Base-by-base conservation (phyloP, 2,113 vertebrate species). In the Grammomys surdaster region DNA sequence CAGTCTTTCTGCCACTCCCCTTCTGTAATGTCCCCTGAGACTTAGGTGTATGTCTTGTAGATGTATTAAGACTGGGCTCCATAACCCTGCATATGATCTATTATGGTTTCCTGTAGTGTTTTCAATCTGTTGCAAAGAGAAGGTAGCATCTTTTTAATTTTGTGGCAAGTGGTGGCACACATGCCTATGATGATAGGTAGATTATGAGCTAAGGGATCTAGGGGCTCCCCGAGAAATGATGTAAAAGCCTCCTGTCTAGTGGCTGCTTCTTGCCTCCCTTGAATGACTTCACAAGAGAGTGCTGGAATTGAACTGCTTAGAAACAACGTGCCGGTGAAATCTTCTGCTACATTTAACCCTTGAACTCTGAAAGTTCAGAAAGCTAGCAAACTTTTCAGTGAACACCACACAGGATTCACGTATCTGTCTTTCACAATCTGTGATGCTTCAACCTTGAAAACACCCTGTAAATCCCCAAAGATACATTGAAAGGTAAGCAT, bases 361-460 rank as follows among this genome's bases (percentile, higher is more conserved):
- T 60, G 26, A 88, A 95, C 82, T 89, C 43, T 11, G 54, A 85
- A 93, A 89, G 11, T 43, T 4, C 89, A 70, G 36, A 81, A 72
- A 22, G 14, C 69, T 91, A 14, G 17, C 73, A 72, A 58, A 9
- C 36, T 90, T 93, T 88, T 88, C 26, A 88, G 69, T 76, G 19
- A 82, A 58, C 70, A 12, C 82, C 86, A 54, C 51, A 89, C 77
- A 93, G 58, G 46, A 70, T 20, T 2, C 24, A 67, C 33, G 60
- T 0, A 3, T 19, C 20, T 72, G 22, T 9, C 31, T 87, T 92
- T 40, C 4, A 67, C 28, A 31, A 9, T n/a, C 48, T 67, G 17
- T 77, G 26, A 26, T 51, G 63, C 80, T 65, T 80, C 54, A n/a
- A 82, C 48, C 26, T 76, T 54, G 46, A 92, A 97, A 97, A 1